Base-by-base conservation (phyloP, 2,797 vertebrate genomes). In the Pipistrellus pygmaeus region DNA sequence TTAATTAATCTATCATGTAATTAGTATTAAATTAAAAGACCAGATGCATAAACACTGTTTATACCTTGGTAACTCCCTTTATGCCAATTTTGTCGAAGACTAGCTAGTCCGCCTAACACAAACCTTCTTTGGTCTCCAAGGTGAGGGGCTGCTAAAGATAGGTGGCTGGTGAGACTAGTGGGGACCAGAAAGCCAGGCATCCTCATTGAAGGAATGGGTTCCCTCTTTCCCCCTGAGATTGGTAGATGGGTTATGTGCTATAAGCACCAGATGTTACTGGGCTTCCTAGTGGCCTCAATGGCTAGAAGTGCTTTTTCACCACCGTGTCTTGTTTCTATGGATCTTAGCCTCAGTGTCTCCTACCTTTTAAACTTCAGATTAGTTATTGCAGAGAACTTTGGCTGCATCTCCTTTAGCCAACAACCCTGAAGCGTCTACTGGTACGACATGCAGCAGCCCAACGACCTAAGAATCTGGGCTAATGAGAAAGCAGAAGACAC, bases 51-150 rank as follows among this genome's bases (percentile, higher is more conserved):
- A 90, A 46, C 15, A 68, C 4, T 13, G 4, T 15, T 1, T 41
- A 6, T 2, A 48, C 55, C 7, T 75, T 48, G 32, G 48, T 91
- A 53, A 53, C 6, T 32, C 71, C 17, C 5, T 89, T 73, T 57
- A 51, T 80, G 66, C 23, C 95, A 60, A 73, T 69, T 92, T 90
- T 64, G 3, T 15, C 62, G 44, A 80, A 81, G 35, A 86, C 73
- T 10, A 41, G 9, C 14, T 80, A 25, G 23, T 18, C 7, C 4
- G 48, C 6, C 48, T 44, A 86, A 68, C 17, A 55, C 21, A 66
- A 78, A 64, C 10, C 3, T 81, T 88, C 3, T 81, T 88, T 2
- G 0, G 11, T 60, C 90, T 90, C 53, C 14, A 57, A 46, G 8
- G 32, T 35, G 27, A 95, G 48, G 9, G 35, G 48, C 20, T 83